Evolutionary conservation across 1,140 invertebrate species (phyloP).

Genomic region (Sarcophaga bullata): DNA sequence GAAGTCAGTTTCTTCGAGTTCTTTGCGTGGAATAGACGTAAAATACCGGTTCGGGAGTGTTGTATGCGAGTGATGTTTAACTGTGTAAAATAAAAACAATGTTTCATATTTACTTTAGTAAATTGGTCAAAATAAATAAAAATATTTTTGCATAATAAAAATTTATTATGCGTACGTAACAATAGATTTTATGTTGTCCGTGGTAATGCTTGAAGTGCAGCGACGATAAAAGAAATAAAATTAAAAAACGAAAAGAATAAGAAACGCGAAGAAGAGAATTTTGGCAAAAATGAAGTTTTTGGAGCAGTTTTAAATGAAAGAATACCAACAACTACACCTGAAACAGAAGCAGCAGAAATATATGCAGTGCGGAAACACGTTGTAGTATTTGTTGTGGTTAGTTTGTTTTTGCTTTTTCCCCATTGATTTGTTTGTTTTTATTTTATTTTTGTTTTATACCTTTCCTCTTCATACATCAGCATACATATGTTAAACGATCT

Average conservation of each 20-base stretch:
- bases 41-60: background rate
- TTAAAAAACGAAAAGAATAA: slow-evolving; percentile 18
- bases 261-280: background rate
- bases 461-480: background rate
- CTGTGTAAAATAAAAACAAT: background rate
- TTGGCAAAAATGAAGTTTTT: background rate
- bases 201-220: background rate
- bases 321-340: background rate
- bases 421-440: background rate
- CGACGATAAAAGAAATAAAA: slow-evolving; percentile 10
- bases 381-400: background rate
- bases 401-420: background rate
- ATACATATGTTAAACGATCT: background rate
- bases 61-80: background rate
- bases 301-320: background rate
- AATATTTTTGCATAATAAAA: background rate
- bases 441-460: background rate
- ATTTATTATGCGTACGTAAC: background rate
- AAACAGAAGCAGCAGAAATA: background rate
- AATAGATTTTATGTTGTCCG: slow-evolving; percentile 21
- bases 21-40: background rate
- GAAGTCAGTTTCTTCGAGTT: slow-evolving; percentile 17
- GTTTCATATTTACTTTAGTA: background rate
- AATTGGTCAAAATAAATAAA: background rate
- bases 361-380: background rate